Percentiles rank a stretch among this genome's conserved stretches.
Conservation (phyloP, 2,888 invertebrate genomes). For the Chrysopilus asiliformis region DNA sequence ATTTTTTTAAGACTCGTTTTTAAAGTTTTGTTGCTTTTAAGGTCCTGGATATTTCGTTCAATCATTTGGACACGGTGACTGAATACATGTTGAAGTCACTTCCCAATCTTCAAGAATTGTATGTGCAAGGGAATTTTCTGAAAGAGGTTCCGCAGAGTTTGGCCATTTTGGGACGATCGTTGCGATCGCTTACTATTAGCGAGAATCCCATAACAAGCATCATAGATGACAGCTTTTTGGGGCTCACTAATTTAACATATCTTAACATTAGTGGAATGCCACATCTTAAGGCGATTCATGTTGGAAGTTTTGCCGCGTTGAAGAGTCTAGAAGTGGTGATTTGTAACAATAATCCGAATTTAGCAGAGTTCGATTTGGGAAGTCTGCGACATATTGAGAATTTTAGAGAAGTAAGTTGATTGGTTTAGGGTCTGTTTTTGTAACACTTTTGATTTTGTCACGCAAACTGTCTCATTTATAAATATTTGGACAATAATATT, state of each 20-base stretch:
- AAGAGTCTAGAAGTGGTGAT: conserved; percentile 32
- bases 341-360: conserved; percentile 40
- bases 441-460: neutral
- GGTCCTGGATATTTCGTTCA: conserved; percentile 44
- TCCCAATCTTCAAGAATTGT: conserved; percentile 40
- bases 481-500: too few species aligned
- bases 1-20: conserved; percentile 8
- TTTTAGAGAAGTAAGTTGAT: conserved; percentile 23
- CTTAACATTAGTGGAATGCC: conserved; percentile 48
- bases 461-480: conserved; percentile 1
- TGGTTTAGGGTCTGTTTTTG: neutral
- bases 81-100: conserved; percentile 40
- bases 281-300: conserved; percentile 41
- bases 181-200: conserved; percentile 46
- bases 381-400: conserved; percentile 31
- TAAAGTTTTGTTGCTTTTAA: too few species aligned
- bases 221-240: conserved; percentile 45
- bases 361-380: conserved; percentile 44
- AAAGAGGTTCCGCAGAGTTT: conserved; percentile 45
- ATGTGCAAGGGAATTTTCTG: conserved; percentile 47
- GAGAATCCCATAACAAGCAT: conserved; percentile 46
- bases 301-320: conserved; percentile 41
- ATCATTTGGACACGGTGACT: conserved; percentile 44
- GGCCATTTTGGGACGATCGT: conserved; percentile 39
- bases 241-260: conserved; percentile 40